These are phyloP conservation scores for Automeris io DNA, from an alignment of 2,888 invertebrate genomes.

Conservation along the genomic window DNA sequence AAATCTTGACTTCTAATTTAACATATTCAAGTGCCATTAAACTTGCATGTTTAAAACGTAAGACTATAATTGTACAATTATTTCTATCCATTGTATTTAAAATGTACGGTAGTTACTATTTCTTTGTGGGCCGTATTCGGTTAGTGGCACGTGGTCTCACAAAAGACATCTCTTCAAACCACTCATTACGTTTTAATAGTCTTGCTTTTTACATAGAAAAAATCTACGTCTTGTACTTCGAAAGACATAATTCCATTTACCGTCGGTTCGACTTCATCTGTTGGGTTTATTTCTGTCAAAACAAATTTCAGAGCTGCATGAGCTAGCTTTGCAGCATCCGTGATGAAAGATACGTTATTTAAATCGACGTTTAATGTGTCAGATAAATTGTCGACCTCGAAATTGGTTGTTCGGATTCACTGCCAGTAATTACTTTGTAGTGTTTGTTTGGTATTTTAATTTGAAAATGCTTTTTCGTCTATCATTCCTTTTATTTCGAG, in stretches of 20 bases:
- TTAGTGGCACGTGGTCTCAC: slow-evolving; percentile 69
- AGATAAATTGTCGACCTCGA: slow-evolving; percentile 68
- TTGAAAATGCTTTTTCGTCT: slow-evolving; percentile 33
- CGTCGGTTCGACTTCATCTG: not conserved
- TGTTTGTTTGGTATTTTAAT: slow-evolving; percentile 47
- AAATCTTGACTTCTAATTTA: slow-evolving; percentile 59
- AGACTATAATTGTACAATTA: slow-evolving; percentile 67
- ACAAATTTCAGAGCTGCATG: slow-evolving; percentile 4
- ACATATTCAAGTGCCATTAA: slow-evolving; percentile 62
- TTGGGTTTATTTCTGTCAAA: not conserved
- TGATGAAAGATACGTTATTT: slow-evolving; percentile 64
- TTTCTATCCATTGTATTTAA: slow-evolving; percentile 62
- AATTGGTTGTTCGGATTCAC: slow-evolving; percentile 66
- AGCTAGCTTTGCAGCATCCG: slow-evolving; percentile 21
- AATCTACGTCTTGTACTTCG: slow-evolving; percentile 46
- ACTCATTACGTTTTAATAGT: slow-evolving; percentile 75
- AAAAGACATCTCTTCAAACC: slow-evolving; percentile 65
- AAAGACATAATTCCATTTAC: slow-evolving; percentile 5
- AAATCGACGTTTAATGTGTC: slow-evolving; percentile 64
- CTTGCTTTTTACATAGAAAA: slow-evolving; percentile 56
- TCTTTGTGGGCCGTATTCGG: slow-evolving; percentile 43
- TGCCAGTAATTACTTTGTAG: slow-evolving; percentile 53
- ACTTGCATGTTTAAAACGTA: slow-evolving; percentile 30
- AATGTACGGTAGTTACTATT: slow-evolving; percentile 69
- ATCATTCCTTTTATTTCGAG: slow-evolving; percentile 19